phyloP scores from a whole-genome alignment of 2,797 vertebrate genomes.

The Sternotherus odoratus region DNA sequence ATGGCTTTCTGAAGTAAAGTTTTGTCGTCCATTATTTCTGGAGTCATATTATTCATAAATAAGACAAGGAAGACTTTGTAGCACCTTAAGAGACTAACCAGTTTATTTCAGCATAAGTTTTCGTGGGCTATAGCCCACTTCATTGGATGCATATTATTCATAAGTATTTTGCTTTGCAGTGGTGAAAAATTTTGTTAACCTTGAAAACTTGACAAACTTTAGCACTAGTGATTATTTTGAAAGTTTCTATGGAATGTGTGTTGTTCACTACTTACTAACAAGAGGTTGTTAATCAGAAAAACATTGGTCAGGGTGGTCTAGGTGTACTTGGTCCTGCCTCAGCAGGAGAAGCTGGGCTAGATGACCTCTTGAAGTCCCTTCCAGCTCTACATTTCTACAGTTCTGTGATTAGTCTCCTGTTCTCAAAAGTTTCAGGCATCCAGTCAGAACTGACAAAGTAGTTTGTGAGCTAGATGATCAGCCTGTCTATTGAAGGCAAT shows the following conservation, averaged over 20 bases:
- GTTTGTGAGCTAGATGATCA: neutral
- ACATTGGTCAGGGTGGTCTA: neutral
- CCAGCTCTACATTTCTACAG: neutral
- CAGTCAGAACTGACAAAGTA: neutral
- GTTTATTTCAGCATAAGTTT: too few relatives aligned
- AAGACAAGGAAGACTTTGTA: too few relatives aligned
- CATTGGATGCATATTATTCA: neutral
- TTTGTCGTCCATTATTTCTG: neutral
- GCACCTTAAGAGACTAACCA: too few relatives aligned
- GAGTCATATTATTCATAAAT: neutral
- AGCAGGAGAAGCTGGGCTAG: neutral
- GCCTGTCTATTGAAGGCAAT: neutral
- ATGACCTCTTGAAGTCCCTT: neutral
- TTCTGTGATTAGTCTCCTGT: neutral
- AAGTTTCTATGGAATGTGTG: neutral
- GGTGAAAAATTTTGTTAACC: neutral
- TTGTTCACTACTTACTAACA: neutral
- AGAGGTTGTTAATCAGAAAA: neutral
- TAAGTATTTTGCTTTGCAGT: neutral
- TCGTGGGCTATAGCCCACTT: too few relatives aligned
- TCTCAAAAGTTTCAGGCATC: neutral
- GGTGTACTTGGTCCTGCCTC: neutral
- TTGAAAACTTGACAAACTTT: neutral
- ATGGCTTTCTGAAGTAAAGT: neutral
- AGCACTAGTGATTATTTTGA: neutral